Evolutionary conservation across 2,888 invertebrate genomes (phyloP).

Genomic region (Cantharis rustica): DNA sequence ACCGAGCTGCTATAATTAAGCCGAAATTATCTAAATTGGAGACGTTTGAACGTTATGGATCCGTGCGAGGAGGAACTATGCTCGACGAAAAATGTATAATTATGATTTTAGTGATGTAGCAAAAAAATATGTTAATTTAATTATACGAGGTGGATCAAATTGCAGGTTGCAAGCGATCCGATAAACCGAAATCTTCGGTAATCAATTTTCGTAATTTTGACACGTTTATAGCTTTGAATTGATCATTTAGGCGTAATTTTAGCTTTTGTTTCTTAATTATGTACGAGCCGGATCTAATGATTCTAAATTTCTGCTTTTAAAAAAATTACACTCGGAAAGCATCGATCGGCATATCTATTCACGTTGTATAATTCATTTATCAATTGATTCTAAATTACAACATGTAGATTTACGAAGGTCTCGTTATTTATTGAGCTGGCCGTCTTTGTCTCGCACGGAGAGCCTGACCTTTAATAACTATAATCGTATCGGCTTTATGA

Average conservation of each 20-base stretch:
- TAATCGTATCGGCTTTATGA: conserved; percentile 34
- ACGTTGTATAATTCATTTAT: conserved; percentile 27
- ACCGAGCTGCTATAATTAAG: conserved; percentile 19
- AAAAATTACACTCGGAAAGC: background rate
- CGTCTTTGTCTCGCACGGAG: conserved; percentile 9
- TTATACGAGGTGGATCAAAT: conserved; percentile 31
- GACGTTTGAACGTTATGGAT: conserved; percentile 30
- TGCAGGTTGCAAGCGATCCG: conserved; percentile 24
- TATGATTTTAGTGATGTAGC: conserved; percentile 22
- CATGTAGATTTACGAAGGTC: conserved; percentile 15
- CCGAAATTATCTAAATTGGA: conserved; percentile 28
- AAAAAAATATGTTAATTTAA: conserved; percentile 33
- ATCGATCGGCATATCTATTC: conserved; percentile 7
- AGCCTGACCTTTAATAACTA: conserved; percentile 32
- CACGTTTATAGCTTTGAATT: conserved; percentile 35
- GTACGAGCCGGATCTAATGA: conserved; percentile 18
- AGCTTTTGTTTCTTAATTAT: conserved; percentile 35
- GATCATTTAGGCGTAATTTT: conserved; percentile 33
- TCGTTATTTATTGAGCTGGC: conserved; percentile 23
- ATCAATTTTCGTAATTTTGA: conserved; percentile 38
- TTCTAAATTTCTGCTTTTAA: conserved; percentile 17
- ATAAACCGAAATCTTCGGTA: conserved; percentile 31
- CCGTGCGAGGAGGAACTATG: conserved; percentile 27
- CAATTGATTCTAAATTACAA: conserved; percentile 29
- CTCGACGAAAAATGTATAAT: conserved; percentile 27